A percentile compares a stretch with the other conserved stretches of the same genome.
Evolutionary conservation across 2,888 invertebrate species (phyloP).

Genomic region (Aethes cnicana): DNA sequence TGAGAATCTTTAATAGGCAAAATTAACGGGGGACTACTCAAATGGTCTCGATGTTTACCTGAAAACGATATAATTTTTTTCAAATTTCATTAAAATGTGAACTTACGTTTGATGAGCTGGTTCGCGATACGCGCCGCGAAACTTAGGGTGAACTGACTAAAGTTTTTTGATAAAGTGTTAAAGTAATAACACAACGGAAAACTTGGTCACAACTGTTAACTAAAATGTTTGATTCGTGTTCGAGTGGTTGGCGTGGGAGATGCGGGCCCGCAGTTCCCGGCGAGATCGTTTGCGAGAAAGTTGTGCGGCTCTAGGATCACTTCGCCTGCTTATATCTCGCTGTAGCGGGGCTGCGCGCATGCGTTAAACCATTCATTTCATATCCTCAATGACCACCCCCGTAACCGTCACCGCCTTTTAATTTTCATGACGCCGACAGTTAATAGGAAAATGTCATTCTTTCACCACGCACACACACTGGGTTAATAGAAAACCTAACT

Average conservation of each 20-base stretch:
- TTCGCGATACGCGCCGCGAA: slow-evolving; percentile 45
- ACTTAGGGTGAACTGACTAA: slow-evolving; percentile 46
- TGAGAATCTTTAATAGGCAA: no score
- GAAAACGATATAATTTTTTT: no score
- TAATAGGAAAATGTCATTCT: not conserved
- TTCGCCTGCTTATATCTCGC: slow-evolving; percentile 73
- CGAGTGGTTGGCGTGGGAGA: slow-evolving; percentile 37
- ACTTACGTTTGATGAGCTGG: slow-evolving; percentile 28
- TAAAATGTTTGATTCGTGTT: slow-evolving; percentile 23
- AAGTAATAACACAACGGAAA: slow-evolving; percentile 48
- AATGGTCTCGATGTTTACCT: no score
- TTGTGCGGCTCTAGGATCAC: slow-evolving; percentile 67
- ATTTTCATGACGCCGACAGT: slow-evolving; percentile 12
- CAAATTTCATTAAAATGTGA: slow-evolving; percentile 1
- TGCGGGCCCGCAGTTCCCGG: slow-evolving; percentile 55
- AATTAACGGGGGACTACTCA: no score
- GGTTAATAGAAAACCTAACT: no score
- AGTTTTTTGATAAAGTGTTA: slow-evolving; percentile 49
- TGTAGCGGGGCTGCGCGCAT: slow-evolving; percentile 48
- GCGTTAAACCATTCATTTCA: slow-evolving; percentile 70
- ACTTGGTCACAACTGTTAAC: slow-evolving; percentile 52
- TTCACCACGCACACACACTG: no score
- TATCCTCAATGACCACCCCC: slow-evolving; percentile 76
- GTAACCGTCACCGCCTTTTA: slow-evolving; percentile 54
- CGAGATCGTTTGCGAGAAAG: slow-evolving; percentile 74